Base-by-base conservation (phyloP, 2,888 invertebrate genomes). In the Leucoma salicis region DNA sequence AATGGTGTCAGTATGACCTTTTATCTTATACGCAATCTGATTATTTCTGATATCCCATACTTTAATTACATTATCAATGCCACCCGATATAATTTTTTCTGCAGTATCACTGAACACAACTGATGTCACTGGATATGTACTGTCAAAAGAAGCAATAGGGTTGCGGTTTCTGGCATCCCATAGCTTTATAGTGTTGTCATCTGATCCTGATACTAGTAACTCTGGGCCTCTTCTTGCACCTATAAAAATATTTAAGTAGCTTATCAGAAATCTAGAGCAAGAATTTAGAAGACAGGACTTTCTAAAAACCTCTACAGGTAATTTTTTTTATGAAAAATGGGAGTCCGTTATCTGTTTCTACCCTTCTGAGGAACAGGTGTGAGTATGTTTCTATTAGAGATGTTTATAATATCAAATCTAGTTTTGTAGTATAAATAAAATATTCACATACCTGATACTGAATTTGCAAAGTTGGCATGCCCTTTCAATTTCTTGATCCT, bases 1-100 rank as follows among this genome's bases (percentile, higher is more conserved):
- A 4, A 99, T 92, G 0, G 99, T 97, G 70, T 99, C 99, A 0
- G 96, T 94, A 67, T 99, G 99, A 0, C 99, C 99, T 57, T 95
- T 93, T 70, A 99, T 91, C 55, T 93, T 93, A 71, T 97, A 97
- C 0, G 96, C 80, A 34, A 97, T 85, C 43, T 95, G 95, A 71
- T 95, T 95, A 74, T 96, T 97, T 39, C 99, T 91, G 31, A 98
- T 90, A 78, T 99, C 99, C 99, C 99, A 99, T 0, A 99, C 95
- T 91, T 98, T 99, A 6, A 99, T 93, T 49, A 97, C 96, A 80
- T 99, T 99, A 75, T 99, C 99, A 41, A 99, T 95, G 3, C 99
- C 99, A 0, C 96, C 98, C 3, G 96, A 95, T 50, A 99, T 95
- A 2, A 99, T 93, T 79, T 97, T 97, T 66, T 99, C 99, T 0